Evolutionary conservation across 2,888 invertebrate genomes (phyloP).

Genomic region (Caenorhabditis sulstoni): DNA sequence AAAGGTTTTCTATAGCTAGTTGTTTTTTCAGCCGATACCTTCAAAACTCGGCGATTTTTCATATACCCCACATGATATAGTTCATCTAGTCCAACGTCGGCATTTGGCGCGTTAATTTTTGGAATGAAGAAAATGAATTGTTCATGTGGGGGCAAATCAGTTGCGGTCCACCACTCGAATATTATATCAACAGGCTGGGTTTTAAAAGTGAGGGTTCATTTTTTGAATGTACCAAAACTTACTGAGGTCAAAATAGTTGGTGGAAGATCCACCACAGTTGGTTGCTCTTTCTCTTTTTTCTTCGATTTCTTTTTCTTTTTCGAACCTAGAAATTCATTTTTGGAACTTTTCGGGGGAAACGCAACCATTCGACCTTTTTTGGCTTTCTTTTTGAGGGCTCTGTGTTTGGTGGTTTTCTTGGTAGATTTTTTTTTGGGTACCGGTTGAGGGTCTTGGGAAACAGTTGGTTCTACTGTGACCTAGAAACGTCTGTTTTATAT

Average conservation of each 20-base stretch:
- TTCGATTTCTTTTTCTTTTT: conserved; percentile 2
- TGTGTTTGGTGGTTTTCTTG: conserved; percentile 24
- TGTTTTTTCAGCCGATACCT: conserved; percentile 10
- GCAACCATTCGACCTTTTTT: neutral
- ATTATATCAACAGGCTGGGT: conserved; percentile 43
- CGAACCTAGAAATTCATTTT: neutral
- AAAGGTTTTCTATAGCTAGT: too few species aligned
- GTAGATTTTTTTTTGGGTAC: neutral
- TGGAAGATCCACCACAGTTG: too few species aligned
- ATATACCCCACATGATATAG: conserved; percentile 61
- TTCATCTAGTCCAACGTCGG: conserved; percentile 49
- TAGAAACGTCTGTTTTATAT: neutral
- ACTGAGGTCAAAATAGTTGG: too few species aligned
- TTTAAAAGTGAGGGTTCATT: too few species aligned
- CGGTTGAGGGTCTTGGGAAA: conserved; percentile 15
- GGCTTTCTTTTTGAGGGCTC: conserved; percentile 20
- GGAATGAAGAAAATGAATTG: conserved; percentile 56
- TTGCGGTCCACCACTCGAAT: conserved; percentile 52
- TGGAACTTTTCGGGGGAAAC: neutral
- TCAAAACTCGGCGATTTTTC: conserved; percentile 56
- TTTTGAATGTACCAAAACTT: too few species aligned
- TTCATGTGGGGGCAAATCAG: conserved; percentile 44
- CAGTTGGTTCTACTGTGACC: neutral
- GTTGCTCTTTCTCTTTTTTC: neutral
- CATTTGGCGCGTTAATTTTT: conserved; percentile 35